Evolutionary conservation across 1,140 invertebrate species (phyloP).

Genomic region (Orius insidiosus): DNA sequence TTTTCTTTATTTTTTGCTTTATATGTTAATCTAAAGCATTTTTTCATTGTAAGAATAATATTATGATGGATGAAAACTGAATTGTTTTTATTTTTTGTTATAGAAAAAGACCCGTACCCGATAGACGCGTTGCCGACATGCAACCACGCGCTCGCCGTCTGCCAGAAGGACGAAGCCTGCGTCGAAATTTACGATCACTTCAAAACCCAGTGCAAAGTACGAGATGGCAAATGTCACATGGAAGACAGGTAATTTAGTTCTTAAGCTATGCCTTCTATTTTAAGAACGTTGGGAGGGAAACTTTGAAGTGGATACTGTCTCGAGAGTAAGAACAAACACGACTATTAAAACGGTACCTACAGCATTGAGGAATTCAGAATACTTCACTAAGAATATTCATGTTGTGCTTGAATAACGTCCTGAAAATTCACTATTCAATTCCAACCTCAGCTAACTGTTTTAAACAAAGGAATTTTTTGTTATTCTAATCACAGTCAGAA

Average conservation of each 20-base stretch:
- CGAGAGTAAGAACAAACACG: not conserved
- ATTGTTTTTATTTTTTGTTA: constrained; percentile 20
- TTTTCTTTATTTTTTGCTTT: too few relatives aligned
- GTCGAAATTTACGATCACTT: constrained; percentile 63
- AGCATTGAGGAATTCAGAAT: too few relatives aligned
- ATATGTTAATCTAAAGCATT: too few relatives aligned
- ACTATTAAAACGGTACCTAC: not conserved
- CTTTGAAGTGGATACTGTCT: not conserved
- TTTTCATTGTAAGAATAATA: too few relatives aligned
- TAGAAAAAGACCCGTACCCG: constrained; percentile 73
- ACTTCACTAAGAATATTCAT: too few relatives aligned
- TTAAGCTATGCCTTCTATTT: constrained; percentile 1
- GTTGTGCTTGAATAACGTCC: too few relatives aligned
- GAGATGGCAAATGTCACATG: constrained; percentile 69
- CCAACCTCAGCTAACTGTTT: too few relatives aligned
- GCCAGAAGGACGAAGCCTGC: constrained; percentile 57
- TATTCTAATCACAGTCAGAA: too few relatives aligned
- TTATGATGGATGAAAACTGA: too few relatives aligned
- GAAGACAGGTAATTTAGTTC: constrained; percentile 65
- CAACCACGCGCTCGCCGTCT: constrained; percentile 67
- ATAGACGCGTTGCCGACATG: constrained; percentile 72
- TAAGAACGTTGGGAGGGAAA: not conserved
- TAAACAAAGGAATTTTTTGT: too few relatives aligned
- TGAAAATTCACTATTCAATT: too few relatives aligned
- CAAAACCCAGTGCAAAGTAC: constrained; percentile 63